Percentiles rank a stretch among this genome's conserved stretches.
phyloP scores from a whole-genome alignment of 1,140 invertebrate species.

The Temnothorax curvispinosus region DNA sequence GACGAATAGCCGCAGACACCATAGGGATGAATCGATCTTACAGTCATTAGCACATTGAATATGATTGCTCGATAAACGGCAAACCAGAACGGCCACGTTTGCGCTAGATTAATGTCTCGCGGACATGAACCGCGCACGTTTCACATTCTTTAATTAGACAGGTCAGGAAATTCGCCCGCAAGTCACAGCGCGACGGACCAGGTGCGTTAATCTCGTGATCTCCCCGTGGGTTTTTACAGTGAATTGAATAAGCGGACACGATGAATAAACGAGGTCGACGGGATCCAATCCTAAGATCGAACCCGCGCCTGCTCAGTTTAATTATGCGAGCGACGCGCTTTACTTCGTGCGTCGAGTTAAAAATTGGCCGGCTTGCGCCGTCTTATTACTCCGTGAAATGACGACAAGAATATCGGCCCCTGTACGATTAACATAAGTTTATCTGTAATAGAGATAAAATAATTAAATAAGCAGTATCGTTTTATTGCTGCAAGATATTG shows the following conservation, averaged over 20 bases:
- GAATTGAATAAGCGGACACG: conserved; percentile 1
- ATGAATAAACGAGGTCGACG: not conserved
- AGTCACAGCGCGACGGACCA: conserved; percentile 41
- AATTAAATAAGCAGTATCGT: not conserved
- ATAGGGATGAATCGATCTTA: conserved; percentile 78
- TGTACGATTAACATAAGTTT: not conserved
- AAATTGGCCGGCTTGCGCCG: not conserved
- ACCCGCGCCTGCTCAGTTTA: not conserved
- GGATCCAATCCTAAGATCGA: conserved; percentile 3
- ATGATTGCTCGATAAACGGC: conserved; percentile 76
- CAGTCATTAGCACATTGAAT: conserved; percentile 82
- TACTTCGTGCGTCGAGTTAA: not conserved
- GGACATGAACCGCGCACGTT: conserved; percentile 77
- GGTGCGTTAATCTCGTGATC: conserved; percentile 57
- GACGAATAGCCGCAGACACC: conserved; percentile 11
- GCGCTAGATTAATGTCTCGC: conserved; percentile 83
- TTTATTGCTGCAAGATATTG: not conserved
- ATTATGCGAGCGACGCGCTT: conserved; percentile 8
- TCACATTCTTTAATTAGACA: conserved; percentile 82
- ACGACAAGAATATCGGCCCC: not conserved
- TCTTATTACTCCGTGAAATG: not conserved
- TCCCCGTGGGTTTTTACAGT: conserved; percentile 41
- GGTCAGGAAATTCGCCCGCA: conserved; percentile 40
- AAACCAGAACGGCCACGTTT: conserved; percentile 78
- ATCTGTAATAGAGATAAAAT: not conserved